Base-by-base conservation (phyloP, 2,888 invertebrate genomes). In the Sinotaia quadrata region DNA sequence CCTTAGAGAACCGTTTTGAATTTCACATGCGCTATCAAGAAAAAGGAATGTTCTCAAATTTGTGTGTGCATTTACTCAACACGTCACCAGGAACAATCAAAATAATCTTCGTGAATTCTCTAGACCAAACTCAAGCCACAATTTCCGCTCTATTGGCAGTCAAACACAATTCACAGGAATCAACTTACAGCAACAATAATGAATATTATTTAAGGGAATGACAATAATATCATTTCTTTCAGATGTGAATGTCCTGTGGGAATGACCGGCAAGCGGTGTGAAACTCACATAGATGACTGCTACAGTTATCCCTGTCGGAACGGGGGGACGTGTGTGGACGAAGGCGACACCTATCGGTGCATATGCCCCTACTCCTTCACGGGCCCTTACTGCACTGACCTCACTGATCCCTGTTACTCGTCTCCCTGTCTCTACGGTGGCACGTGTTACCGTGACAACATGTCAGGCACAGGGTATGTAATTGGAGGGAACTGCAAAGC, bases 321-420 rank as follows among this genome's bases (percentile, higher is more conserved):
- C 51, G 74, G 72, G 10, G 80, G 76, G 10, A 75, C 69, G 8
- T 82, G 82, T 58, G 34, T 44, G 10, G 75, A 76, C 54, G 72
- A 72, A 41, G 75, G 60, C 18, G 76, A 76, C 54, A 68, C 73
- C 56, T 96, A 92, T 88, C 91, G 92, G 78, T 97, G 97, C 84
- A 88, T 91, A 49, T 96, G 96, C 86, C 93, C 93, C 84, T 90
- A 92, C 33, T 91, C 95, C 65, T 96, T 93, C 89, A 89, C 91
- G 4, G 97, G 97, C 1, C 75, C 37, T 21, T 56, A 65, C 15
- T 97, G 97, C 85, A 95, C 95, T 83, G 91, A 92, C 2, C 93
- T 96, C 81, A 94, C 96, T 58, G 96, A 97, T 87, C 96, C 96
- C 83, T 84, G 83, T 36, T 66, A 75, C 60, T 79, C 82, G 4